phyloP scores from a whole-genome alignment of 2,113 vertebrate genomes.

The Xenopus borealis region DNA sequence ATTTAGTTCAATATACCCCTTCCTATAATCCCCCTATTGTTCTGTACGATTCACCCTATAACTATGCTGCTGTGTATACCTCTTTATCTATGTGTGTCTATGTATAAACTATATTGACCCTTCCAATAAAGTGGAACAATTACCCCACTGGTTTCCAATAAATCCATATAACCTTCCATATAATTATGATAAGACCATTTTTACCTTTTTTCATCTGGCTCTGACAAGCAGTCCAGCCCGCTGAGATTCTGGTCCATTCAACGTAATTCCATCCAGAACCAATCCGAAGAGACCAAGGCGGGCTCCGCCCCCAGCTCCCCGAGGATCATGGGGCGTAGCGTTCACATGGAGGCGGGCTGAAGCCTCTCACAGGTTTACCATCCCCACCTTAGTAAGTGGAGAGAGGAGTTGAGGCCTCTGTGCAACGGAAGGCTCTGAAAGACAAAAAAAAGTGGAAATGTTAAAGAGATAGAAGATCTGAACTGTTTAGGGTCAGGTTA shows the following conservation, averaged over 20 bases:
- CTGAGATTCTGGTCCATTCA: constrained; percentile 83
- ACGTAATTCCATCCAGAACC: constrained; percentile 78
- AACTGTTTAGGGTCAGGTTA: too few relatives aligned
- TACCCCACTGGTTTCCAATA: too few relatives aligned
- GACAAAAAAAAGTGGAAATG: constrained; percentile 35
- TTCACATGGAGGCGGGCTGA: constrained; percentile 38
- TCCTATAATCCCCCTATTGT: too few relatives aligned
- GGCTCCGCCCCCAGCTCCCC: constrained; percentile 59
- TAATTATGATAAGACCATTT: not conserved
- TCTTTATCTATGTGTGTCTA: too few relatives aligned
- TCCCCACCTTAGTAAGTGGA: constrained; percentile 13
- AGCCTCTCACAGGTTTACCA: constrained; percentile 47
- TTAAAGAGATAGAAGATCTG: too few relatives aligned
- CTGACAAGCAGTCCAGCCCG: constrained; percentile 77
- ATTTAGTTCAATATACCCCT: too few relatives aligned
- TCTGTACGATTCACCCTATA: too few relatives aligned
- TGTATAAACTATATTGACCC: too few relatives aligned
- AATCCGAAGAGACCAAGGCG: constrained; percentile 51
- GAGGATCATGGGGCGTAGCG: constrained; percentile 32
- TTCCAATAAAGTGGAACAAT: too few relatives aligned
- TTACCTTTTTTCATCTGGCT: constrained; percentile 80
- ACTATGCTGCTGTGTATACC: too few relatives aligned
- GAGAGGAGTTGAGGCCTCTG: constrained; percentile 2
- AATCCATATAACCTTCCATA: too few relatives aligned
- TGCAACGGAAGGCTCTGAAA: constrained; percentile 47